Conservation (phyloP, 92 coral and sea anemone genomes). For the Ricordea florida region DNA sequence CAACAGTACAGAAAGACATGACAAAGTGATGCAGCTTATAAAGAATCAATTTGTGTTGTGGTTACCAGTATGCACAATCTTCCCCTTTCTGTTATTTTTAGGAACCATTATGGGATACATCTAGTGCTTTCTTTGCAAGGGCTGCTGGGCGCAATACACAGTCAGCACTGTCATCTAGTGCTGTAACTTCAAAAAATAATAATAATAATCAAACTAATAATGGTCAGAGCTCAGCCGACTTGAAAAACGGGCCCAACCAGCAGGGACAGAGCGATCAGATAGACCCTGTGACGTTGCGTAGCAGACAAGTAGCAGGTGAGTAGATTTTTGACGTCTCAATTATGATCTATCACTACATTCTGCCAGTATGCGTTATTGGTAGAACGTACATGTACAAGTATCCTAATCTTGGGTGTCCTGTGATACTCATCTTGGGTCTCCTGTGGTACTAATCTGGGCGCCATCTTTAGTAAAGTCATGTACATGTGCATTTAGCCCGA, state of each 20-base stretch:
- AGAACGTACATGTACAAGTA: too few relatives aligned
- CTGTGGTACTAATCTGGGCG: too few relatives aligned
- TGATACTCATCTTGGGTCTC: too few relatives aligned
- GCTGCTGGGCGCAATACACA: conserved; percentile 89
- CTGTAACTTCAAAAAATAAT: conserved; percentile 35
- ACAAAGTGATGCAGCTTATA: too few relatives aligned
- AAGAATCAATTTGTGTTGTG: too few relatives aligned
- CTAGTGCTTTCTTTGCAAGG: conserved; percentile 94
- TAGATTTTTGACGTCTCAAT: not conserved
- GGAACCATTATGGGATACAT: conserved; percentile 96
- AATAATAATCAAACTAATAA: conserved; percentile 34
- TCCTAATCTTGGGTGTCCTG: too few relatives aligned
- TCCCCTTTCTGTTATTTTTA: not conserved
- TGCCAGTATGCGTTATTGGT: not conserved
- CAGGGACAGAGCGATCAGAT: conserved; percentile 64
- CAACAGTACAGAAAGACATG: too few relatives aligned
- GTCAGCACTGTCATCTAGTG: conserved; percentile 9
- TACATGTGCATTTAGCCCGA: too few relatives aligned
- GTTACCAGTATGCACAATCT: not conserved
- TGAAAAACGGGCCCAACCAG: conserved; percentile 24
- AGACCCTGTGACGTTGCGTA: conserved; percentile 84
- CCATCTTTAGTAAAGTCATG: too few relatives aligned
- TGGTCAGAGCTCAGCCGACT: conserved; percentile 19
- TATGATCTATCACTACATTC: not conserved
- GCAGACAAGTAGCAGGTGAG: conserved; percentile 97